These are phyloP conservation scores for Brachionus manjavacas DNA, from an alignment of 1,140 invertebrate genomes.

Conservation along the genomic window DNA sequence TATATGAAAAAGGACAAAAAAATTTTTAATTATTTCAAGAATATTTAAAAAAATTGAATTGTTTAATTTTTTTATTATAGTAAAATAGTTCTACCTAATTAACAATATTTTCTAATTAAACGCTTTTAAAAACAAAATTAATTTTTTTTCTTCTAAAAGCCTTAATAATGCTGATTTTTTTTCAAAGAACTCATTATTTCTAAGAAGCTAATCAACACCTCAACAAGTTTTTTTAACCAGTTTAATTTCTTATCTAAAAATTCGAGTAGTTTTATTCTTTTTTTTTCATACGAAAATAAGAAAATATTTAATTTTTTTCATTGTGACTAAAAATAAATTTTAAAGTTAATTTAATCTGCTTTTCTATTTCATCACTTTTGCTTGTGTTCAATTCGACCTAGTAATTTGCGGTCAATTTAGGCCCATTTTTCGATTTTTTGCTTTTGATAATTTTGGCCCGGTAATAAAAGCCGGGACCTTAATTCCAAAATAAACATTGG, in stretches of 20 bases:
- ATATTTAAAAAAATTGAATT: constrained; percentile 11
- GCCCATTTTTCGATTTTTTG: background rate
- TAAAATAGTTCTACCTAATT: background rate
- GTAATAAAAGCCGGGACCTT: background rate
- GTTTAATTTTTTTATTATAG: background rate
- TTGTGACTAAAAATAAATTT: background rate
- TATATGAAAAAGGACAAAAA: constrained; percentile 37
- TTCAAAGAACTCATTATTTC: background rate
- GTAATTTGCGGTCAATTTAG: background rate
- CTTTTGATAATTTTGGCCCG: background rate
- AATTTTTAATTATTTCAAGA: constrained; percentile 24
- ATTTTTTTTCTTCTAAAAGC: background rate
- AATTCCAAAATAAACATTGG: background rate
- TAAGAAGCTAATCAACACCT: constrained; percentile 1
- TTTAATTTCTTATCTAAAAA: background rate
- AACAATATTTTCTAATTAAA: background rate
- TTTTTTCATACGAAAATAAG: background rate
- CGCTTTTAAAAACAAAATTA: background rate
- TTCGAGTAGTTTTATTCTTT: background rate
- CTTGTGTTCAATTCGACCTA: background rate
- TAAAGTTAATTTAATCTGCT: background rate
- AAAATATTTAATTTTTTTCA: background rate
- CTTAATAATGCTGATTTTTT: background rate
- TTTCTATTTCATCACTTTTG: background rate
- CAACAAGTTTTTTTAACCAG: background rate